These are phyloP conservation scores for Bubo scandiacus DNA, from an alignment of 2,113 vertebrate genomes.

Conservation along the genomic window DNA sequence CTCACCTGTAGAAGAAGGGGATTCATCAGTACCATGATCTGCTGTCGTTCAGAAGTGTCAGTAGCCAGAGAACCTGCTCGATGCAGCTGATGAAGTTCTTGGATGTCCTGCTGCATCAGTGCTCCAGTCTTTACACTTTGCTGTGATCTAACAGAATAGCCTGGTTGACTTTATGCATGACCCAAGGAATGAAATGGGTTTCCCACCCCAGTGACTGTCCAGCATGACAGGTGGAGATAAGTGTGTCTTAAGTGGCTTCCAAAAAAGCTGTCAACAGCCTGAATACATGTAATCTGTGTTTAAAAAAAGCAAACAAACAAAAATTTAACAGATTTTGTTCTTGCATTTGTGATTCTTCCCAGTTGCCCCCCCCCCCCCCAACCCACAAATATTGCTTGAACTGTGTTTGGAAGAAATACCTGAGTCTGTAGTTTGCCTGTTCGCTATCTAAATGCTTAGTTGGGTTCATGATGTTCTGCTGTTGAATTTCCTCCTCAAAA, in stretches of 20 bases:
- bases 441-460: background rate
- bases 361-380: rapidly evolving
- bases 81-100: background rate
- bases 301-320: background rate
- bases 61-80: background rate
- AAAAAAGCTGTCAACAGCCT: background rate
- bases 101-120: background rate
- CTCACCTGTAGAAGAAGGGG: rapidly evolving
- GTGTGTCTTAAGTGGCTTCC: background rate
- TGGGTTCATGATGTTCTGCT: background rate
- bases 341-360: background rate
- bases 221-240: background rate
- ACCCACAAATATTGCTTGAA: background rate
- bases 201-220: background rate
- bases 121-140: background rate
- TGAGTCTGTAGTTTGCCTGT: rapidly evolving
- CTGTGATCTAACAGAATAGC: background rate
- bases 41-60: background rate
- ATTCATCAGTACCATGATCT: background rate
- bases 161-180: background rate
- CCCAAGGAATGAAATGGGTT: background rate
- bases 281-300: background rate
- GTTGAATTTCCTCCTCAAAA: background rate
- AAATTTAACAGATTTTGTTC: background rate
- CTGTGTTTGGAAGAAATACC: background rate